Base-by-base conservation (phyloP, 64 coral and sea anemone species). In the Trachythela sp. region DNA sequence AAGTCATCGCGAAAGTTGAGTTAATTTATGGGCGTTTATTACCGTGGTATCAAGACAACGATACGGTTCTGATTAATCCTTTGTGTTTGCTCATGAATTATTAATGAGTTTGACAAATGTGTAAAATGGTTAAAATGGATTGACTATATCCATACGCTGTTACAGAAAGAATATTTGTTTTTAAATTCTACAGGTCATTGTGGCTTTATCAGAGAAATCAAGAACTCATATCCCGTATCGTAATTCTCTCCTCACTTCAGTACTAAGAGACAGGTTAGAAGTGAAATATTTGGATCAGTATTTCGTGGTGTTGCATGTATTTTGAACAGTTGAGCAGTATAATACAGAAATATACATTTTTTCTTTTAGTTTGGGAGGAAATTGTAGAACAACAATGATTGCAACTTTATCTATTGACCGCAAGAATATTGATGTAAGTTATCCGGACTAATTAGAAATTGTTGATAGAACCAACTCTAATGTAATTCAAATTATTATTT, bases 161-260 rank as follows among this genome's bases (percentile, higher is more conserved):
- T n/a, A n/a, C n/a, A n/a, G n/a, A n/a, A n/a, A n/a, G n/a, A n/a
- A n/a, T n/a, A n/a, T n/a, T n/a, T n/a, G n/a, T n/a, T n/a, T 26
- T 64, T n/a, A 8, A 20, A n/a, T 64, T 22, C 56, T 24, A 20
- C 26, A 98, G 95, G 95, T 98, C 48, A 98, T 87, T 64, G 86
- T 87, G 0, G 86, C 86, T 58, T 38, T 87, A 1, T 87, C 86
- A 87, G 86, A 87, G 86, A 87, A 38, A 87, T 87, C 86, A 32
- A 87, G 86, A 38, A 87, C 86, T 87, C 86, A 87, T 10, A 87
- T 87, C 35, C 86, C 86, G 86, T 87, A 87, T 60, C 86, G 86
- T 87, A 87, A 87, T 87, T 87, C 86, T 64, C 49, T 87, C 33
- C 52, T 87, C 27, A 87, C 86, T 58, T 87, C 86, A 58, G 52